Conservation (phyloP, 2,797 vertebrate species). For the Mareca strepera region DNA sequence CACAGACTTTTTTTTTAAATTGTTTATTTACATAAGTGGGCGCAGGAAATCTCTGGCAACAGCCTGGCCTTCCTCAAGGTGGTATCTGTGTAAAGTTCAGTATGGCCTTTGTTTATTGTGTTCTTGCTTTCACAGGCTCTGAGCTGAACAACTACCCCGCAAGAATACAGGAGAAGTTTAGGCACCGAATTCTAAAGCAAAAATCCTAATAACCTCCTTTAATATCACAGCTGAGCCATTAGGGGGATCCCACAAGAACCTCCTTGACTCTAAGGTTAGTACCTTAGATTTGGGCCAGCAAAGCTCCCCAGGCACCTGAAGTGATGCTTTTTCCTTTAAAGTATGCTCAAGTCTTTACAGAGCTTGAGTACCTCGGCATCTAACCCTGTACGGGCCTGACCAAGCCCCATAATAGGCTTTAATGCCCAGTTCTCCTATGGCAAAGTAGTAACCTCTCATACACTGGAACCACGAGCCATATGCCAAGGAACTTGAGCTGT, state of each 20-base stretch:
- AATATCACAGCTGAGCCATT: not conserved
- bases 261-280: not conserved
- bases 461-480: not conserved
- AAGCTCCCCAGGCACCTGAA: not conserved
- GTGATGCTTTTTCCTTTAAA: not conserved
- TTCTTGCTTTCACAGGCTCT: not conserved
- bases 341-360: rapidly evolving
- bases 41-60: not conserved
- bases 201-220: not conserved
- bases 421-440: not conserved
- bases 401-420: not conserved
- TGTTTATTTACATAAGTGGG: not conserved
- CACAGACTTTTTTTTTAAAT: not conserved
- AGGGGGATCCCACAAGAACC: not conserved
- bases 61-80: not conserved
- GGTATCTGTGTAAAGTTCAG: not conserved
- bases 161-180: not conserved
- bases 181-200: not conserved
- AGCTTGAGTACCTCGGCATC: not conserved
- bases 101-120: not conserved
- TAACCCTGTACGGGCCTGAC: not conserved
- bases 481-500: not conserved
- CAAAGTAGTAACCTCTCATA: not conserved
- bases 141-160: not conserved
- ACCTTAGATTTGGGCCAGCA: not conserved